Conservation (phyloP, 2,797 vertebrate species). For the Nannoperca australis region DNA sequence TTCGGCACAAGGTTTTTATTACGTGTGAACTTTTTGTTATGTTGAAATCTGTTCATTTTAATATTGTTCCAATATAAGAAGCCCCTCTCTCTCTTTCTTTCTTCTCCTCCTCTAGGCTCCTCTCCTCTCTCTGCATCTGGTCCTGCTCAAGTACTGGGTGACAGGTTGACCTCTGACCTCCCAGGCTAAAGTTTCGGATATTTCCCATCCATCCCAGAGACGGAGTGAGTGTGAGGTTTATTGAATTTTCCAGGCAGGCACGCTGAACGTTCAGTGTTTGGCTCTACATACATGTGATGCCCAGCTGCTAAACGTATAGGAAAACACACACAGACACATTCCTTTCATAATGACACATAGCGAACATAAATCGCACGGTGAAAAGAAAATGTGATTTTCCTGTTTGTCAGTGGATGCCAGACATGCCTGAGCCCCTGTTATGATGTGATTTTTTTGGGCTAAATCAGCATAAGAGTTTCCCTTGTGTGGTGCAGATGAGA, state of each 20-base stretch:
- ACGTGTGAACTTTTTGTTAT: background rate
- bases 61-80: background rate
- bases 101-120: background rate
- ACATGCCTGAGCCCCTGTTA: constrained; percentile 23
- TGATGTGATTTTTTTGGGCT: constrained; percentile 4
- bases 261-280: constrained; percentile 41
- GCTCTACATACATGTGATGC: constrained; percentile 56
- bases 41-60: constrained; percentile 2
- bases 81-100: constrained; percentile 1
- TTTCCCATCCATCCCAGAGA: constrained; percentile 66
- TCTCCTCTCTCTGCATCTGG: constrained; percentile 63
- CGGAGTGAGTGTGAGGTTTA: constrained; percentile 48
- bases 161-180: constrained; percentile 69
- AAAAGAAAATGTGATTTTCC: constrained; percentile 55
- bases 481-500: constrained; percentile 14
- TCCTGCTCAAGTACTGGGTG: constrained; percentile 54
- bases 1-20: background rate
- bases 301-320: constrained; percentile 55
- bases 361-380: constrained; percentile 63
- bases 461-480: background rate
- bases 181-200: constrained; percentile 57
- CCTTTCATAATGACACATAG: constrained; percentile 63
- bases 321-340: constrained; percentile 74
- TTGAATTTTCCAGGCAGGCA: constrained; percentile 74
- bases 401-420: constrained; percentile 43